Evolutionary conservation across 2,797 vertebrate genomes (phyloP).

Genomic region (Notamacropus eugenii): DNA sequence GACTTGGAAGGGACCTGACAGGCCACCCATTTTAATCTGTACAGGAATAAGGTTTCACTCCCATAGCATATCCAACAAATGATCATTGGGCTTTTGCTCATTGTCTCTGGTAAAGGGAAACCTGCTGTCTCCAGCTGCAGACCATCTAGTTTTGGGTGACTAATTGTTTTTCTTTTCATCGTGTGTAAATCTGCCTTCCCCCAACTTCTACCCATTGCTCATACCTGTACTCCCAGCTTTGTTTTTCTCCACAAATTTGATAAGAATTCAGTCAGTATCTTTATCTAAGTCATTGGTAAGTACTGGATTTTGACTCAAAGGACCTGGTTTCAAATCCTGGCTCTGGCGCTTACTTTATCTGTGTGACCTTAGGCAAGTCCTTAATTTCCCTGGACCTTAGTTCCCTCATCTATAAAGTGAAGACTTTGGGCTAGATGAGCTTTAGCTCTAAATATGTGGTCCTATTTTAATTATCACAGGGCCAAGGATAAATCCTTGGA

Average conservation of each 20-base stretch:
- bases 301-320: no score
- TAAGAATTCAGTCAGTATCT: neutral
- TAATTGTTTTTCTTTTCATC: neutral
- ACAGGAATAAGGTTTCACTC: neutral
- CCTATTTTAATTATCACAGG: no score
- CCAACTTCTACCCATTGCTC: neutral
- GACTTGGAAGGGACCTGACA: neutral
- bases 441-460: neutral
- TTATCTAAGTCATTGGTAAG: no score
- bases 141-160: neutral
- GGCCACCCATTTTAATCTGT: neutral
- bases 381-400: no score
- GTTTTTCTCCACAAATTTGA: neutral
- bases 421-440: neutral
- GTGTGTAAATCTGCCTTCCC: neutral
- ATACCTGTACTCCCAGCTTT: neutral
- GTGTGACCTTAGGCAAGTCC: no score
- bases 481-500: neutral
- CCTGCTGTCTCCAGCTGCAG: neutral
- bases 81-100: neutral
- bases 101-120: no score
- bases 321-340: no score
- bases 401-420: no score
- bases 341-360: no score
- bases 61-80: neutral